A percentile compares a stretch with the other conserved stretches of the same genome.
Conservation (phyloP, 2,113 vertebrate genomes). For the Holacanthus passer region DNA sequence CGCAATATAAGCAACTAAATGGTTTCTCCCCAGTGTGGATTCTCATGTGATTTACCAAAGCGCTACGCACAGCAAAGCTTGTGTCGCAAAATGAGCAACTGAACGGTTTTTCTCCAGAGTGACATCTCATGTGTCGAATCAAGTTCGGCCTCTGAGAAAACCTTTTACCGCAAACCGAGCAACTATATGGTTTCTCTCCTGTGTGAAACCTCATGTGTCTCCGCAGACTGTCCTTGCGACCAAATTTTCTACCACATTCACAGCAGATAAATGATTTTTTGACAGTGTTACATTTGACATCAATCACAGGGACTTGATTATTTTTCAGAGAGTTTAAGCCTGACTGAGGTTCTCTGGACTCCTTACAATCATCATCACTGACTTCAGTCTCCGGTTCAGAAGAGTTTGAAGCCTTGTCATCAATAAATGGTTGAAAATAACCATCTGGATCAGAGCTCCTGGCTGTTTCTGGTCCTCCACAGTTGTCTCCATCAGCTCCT, state of each 20-base stretch:
- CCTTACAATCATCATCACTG: background rate
- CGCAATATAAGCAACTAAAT: background rate
- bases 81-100: background rate
- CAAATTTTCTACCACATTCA: slow-evolving; percentile 14
- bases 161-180: background rate
- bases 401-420: background rate
- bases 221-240: background rate
- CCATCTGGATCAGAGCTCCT: background rate
- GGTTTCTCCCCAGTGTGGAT: slow-evolving; percentile 1
- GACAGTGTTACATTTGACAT: background rate
- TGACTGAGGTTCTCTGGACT: background rate
- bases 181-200: background rate
- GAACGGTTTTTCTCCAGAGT: slow-evolving; percentile 19
- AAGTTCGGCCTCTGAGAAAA: slow-evolving; percentile 5
- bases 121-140: slow-evolving; percentile 11
- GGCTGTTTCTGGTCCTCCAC: background rate
- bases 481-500: background rate
- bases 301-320: background rate
- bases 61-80: too few relatives aligned
- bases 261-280: background rate
- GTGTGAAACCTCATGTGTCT: slow-evolving; percentile 25
- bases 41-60: slow-evolving; percentile 22
- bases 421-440: background rate
- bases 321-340: too few relatives aligned
- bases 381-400: background rate